A percentile compares a stretch with the other conserved stretches of the same genome.
Conservation (phyloP, 1,140 invertebrate species). For the Druon quercuslanigerum region DNA sequence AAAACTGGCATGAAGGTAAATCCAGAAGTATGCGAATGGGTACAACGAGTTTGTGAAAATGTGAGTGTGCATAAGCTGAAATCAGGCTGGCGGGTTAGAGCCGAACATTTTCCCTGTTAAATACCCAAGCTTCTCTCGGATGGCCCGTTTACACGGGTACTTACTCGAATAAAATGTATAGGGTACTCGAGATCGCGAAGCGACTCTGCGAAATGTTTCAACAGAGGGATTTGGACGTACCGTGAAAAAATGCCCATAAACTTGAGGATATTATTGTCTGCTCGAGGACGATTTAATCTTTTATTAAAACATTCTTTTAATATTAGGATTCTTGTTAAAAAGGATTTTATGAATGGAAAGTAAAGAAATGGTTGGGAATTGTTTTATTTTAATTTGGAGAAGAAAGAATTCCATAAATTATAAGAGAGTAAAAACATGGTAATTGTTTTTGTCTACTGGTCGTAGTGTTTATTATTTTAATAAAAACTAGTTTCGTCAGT, state of each 20-base stretch:
- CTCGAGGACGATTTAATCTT: slow-evolving; percentile 4
- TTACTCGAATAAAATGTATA: slow-evolving; percentile 31
- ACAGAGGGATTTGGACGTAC: slow-evolving; percentile 24
- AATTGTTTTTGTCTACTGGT: too few species aligned
- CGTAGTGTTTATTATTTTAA: too few species aligned
- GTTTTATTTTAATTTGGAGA: too few species aligned
- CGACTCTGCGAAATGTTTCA: slow-evolving; percentile 25
- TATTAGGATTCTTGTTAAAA: too few species aligned
- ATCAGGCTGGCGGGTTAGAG: slow-evolving; percentile 25
- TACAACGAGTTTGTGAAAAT: slow-evolving; percentile 21
- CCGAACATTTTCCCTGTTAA: slow-evolving; percentile 27
- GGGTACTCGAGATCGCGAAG: slow-evolving; percentile 29
- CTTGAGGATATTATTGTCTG: slow-evolving; percentile 13
- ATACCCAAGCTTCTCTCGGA: slow-evolving; percentile 23
- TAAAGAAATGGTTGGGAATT: too few species aligned
- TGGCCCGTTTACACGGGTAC: slow-evolving; percentile 30
- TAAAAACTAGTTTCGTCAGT: too few species aligned
- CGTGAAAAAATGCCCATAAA: slow-evolving; percentile 30
- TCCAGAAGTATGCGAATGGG: slow-evolving; percentile 5
- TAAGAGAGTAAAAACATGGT: too few species aligned
- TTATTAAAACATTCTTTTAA: slow-evolving; percentile 15
- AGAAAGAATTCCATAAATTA: too few species aligned
- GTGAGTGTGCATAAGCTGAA: slow-evolving; percentile 28
- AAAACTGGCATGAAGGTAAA: slow-evolving; percentile 16
- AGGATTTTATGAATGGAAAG: too few species aligned